Percentiles rank a stretch among this genome's conserved stretches.
Conservation (phyloP, 2,888 invertebrate species). For the Caenorhabditis sulstoni region DNA sequence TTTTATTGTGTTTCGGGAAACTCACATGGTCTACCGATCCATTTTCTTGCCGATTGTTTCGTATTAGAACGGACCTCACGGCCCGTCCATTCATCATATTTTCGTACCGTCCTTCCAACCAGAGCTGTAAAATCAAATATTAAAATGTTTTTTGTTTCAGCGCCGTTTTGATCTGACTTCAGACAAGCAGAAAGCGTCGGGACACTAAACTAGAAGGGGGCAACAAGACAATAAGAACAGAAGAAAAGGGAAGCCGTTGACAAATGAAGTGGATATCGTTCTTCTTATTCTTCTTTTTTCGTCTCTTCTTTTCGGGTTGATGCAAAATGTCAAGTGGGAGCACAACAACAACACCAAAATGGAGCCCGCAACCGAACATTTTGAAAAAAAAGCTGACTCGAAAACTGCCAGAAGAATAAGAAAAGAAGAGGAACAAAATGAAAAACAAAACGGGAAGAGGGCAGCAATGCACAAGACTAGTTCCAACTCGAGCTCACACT, state of each 20-base stretch:
- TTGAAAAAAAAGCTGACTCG: slow-evolving; percentile 36
- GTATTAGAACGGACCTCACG: slow-evolving; percentile 74
- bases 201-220: slow-evolving; percentile 10
- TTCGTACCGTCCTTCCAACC: slow-evolving; percentile 58
- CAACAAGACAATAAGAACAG: slow-evolving; percentile 26
- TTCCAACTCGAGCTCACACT: slow-evolving; percentile 3
- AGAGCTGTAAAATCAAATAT: slow-evolving; percentile 35
- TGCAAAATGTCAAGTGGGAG: slow-evolving; percentile 51
- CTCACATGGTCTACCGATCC: slow-evolving; percentile 68
- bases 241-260: slow-evolving; percentile 25
- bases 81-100: slow-evolving; percentile 77
- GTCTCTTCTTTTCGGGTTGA: slow-evolving; percentile 30
- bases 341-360: slow-evolving; percentile 48
- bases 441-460: slow-evolving; percentile 23
- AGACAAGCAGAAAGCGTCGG: slow-evolving; percentile 15
- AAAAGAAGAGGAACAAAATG: slow-evolving; percentile 12
- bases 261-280: slow-evolving; percentile 50
- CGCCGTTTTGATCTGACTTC: no score
- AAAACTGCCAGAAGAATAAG: slow-evolving; percentile 20
- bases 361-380: slow-evolving; percentile 47
- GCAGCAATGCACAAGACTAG: slow-evolving; percentile 19
- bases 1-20: background rate
- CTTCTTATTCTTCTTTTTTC: slow-evolving; percentile 29
- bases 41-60: slow-evolving; percentile 72
- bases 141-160: background rate